Evolutionary conservation across 2,113 vertebrate genomes (phyloP), one percentile per base, ranked within the genome.

Genomic region (Xenopus laevis): DNA sequence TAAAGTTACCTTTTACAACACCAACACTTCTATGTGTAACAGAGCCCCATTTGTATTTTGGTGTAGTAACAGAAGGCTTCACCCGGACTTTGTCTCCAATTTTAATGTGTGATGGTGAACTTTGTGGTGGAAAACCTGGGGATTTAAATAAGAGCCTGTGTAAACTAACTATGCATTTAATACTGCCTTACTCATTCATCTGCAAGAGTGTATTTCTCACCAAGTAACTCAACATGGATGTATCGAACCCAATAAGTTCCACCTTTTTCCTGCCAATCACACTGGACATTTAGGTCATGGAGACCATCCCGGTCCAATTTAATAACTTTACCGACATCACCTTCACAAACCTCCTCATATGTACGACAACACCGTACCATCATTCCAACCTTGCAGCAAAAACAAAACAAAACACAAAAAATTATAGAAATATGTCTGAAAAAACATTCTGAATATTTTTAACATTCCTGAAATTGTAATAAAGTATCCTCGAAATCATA

Each of bases 201-300:
- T 50, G 11, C 47, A 50, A 50, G 47, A 50, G 4, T 16, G 16
- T n/a, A 55, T n/a, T 27, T 58, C 90, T 86, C 81, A 98, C 97
- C 97, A 67, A 98, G 84, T 27, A 99, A 91, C 74, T 99, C 96
- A 12, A 97, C 96, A 18, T 99, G 97, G 81, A 99, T 97, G 58
- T 99, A 99, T 78, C 97, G 92, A 74, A 99, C 97, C 97, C 97
- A 99, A 80, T 99, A 99, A 0, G 97, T 99, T 57, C 97, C 97
- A 74, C 97, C 97, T 82, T 99, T 99, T 61, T 99, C 96, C 68
- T 98, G 97, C 97, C 97, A 99, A 68, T 99, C 97, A 82, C 97
- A 98, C 81, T 99, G 97, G 53, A 99, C 97, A 0, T 99, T 99
- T 20, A 99, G 88, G 82, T 99, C 97, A 79, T 99, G 95, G 46